Base-by-base conservation (phyloP, 2,888 invertebrate genomes). In the Perithous albicinctus region DNA sequence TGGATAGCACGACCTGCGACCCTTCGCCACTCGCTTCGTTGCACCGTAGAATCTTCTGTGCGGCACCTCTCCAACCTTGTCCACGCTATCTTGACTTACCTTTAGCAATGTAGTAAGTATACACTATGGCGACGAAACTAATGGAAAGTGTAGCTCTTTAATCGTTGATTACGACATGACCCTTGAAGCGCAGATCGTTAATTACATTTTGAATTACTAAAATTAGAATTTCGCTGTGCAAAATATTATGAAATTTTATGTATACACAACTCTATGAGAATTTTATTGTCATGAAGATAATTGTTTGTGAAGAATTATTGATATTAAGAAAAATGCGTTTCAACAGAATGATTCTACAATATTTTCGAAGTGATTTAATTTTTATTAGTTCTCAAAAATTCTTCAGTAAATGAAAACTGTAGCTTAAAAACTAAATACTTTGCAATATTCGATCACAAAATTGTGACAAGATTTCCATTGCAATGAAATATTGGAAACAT, bases 1-100 rank as follows among this genome's bases (percentile, higher is more conserved):
- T 85, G 78, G 77, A 76, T 82, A 70, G 66, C 59, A 75, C 78
- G 78, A 78, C 78, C 69, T 41, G 59, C 56, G 75, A 80, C 64
- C 80, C 78, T 75, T 78, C 56, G 51, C 70, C 70, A 75, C 72
- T 66, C 63, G 59, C 35, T 75, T 64, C 51, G 35, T 35, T 35
- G 59, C 61, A 67, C 23, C 66, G 29, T 56, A 72, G 69, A 82
- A 76, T 75, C 77, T 66, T 73, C 73, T 26, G 32, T 48, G 67
- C 67, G 35, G 35, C 63, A 64, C 75, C 43, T 54, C 61, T 35
- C 61, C 66, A 75, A 72, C 66, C 82, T 75, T 70, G 74, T 54
- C 64, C 75, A 59, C 59, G 56, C 75, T 72, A 66, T 54, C 78
- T 78, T 18, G 59, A 59, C 77, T 56, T 46, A 48, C 38, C 61